These are phyloP conservation scores for Brassicogethes aeneus DNA, from an alignment of 2,888 invertebrate species.

Conservation along the genomic window DNA sequence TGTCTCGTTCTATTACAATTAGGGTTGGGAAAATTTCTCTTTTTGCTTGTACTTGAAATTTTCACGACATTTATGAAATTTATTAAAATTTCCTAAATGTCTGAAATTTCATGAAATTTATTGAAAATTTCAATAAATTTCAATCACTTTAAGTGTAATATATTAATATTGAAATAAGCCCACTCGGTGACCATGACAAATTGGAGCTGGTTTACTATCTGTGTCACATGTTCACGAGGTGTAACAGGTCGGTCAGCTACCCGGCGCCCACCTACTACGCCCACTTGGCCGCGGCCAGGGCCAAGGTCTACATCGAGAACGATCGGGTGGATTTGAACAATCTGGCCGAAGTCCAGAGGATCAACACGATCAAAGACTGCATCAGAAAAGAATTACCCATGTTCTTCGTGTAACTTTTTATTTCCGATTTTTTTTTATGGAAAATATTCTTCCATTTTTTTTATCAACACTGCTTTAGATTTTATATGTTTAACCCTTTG, in stretches of 20 bases:
- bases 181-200: constrained; percentile 64
- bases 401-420: constrained; percentile 55
- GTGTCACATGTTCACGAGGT: constrained; percentile 79
- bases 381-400: constrained; percentile 52
- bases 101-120: too few species aligned
- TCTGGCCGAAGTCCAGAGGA: constrained; percentile 44
- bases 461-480: too few species aligned
- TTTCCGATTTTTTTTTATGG: background rate
- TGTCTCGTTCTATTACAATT: too few species aligned
- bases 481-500: too few species aligned
- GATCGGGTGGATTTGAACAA: constrained; percentile 39
- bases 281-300: constrained; percentile 75
- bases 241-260: constrained; percentile 75
- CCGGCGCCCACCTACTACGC: constrained; percentile 85
- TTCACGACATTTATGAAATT: too few species aligned
- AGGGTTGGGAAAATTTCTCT: too few species aligned
- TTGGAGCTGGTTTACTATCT: constrained; percentile 73
- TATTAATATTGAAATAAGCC: too few species aligned
- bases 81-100: too few species aligned
- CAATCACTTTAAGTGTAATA: too few species aligned
- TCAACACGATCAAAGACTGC: constrained; percentile 44
- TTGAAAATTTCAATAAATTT: too few species aligned
- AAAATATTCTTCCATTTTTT: constrained; percentile 1
- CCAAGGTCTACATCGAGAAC: constrained; percentile 41
- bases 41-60: too few species aligned